phyloP scores from a whole-genome alignment of 2,797 vertebrate species.

The Pristis pectinata region DNA sequence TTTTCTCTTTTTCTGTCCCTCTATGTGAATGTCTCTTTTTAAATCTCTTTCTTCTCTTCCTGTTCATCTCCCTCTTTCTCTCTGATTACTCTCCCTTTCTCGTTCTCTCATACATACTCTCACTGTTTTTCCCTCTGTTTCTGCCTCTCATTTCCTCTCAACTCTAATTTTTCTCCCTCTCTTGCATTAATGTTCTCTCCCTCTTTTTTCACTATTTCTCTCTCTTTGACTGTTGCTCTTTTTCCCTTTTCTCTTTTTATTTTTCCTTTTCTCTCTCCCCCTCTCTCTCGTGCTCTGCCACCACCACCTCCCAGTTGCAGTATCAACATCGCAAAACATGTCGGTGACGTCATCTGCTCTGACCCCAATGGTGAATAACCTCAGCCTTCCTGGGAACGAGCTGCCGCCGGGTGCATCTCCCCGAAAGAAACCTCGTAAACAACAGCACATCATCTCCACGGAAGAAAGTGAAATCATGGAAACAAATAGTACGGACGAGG shows the following conservation, averaged over 20 bases:
- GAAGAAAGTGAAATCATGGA: constrained; percentile 98
- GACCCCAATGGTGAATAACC: constrained; percentile 66
- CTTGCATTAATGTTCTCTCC: too few relatives aligned
- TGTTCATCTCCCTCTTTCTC: not conserved
- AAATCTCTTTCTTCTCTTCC: too few relatives aligned
- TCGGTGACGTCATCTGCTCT: constrained; percentile 58
- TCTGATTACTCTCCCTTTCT: too few relatives aligned
- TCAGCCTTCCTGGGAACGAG: constrained; percentile 71
- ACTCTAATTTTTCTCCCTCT: too few relatives aligned
- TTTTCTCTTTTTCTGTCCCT: not conserved
- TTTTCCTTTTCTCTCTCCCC: not conserved
- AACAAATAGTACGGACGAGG: constrained; percentile 96
- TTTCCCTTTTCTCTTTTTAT: not conserved
- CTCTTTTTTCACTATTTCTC: not conserved
- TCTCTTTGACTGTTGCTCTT: too few relatives aligned
- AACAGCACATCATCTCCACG: constrained; percentile 94
- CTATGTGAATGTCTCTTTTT: not conserved
- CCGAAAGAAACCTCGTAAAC: constrained; percentile 93
- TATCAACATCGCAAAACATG: not conserved
- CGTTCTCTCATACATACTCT: too few relatives aligned
- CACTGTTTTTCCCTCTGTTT: not conserved
- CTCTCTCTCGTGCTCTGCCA: not conserved
- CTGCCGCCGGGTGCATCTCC: constrained; percentile 87
- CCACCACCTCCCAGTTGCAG: not conserved
- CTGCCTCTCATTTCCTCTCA: too few relatives aligned